phyloP scores from a whole-genome alignment of 2,113 vertebrate genomes.

The Anolis sagrei region DNA sequence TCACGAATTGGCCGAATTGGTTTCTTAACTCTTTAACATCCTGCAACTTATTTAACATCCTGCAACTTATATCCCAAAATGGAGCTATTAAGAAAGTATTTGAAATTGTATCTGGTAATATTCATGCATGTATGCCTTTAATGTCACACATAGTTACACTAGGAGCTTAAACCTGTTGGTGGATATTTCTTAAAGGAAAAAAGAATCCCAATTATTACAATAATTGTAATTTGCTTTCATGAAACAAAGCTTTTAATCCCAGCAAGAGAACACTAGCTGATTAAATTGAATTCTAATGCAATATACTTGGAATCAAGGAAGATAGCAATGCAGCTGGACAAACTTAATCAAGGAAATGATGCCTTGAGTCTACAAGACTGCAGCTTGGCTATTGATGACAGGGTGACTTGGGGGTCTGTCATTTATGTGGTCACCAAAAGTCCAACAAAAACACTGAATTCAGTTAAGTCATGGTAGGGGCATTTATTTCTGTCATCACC shows the following conservation, averaged over 20 bases:
- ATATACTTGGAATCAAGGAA: background rate
- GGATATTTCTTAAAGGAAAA: slow-evolving; percentile 1
- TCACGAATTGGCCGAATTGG: too few species aligned
- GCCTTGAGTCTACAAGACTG: too few species aligned
- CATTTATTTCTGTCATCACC: background rate
- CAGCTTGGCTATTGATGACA: too few species aligned
- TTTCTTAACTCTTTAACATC: too few species aligned
- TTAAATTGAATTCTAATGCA: slow-evolving; percentile 11
- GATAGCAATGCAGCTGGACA: too few species aligned
- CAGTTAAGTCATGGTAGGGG: background rate
- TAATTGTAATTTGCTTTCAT: background rate
- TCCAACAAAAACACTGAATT: background rate
- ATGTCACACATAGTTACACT: background rate
- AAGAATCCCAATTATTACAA: slow-evolving; percentile 5
- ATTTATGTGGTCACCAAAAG: too few species aligned
- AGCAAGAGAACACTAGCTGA: background rate
- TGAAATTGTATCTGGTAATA: background rate
- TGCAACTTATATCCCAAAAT: slow-evolving; percentile 6
- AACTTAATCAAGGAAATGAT: too few species aligned
- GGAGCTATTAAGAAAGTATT: background rate
- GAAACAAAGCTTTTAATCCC: background rate
- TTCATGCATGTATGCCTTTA: background rate
- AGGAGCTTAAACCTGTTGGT: background rate
- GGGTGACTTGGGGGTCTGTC: too few species aligned
- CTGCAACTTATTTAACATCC: background rate